A percentile compares a stretch with the other conserved stretches of the same genome.
These are phyloP conservation scores for Dolichopus griseipennis DNA, from an alignment of 2,888 invertebrate genomes.

Conservation along the genomic window DNA sequence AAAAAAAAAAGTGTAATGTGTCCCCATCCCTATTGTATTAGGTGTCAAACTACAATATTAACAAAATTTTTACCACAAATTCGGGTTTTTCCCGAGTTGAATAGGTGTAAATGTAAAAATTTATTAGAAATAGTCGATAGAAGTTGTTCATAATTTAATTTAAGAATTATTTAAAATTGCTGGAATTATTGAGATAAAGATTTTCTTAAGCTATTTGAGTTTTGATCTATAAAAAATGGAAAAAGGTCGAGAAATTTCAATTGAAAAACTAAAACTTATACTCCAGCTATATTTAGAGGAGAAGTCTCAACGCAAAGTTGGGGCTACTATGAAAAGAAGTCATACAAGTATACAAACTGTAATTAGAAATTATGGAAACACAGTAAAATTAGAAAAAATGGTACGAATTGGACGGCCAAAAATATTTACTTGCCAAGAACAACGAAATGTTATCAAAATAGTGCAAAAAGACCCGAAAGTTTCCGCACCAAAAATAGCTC, in stretches of 20 bases:
- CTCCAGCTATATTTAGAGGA: not conserved
- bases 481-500: not conserved
- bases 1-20: no score
- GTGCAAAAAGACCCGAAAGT: not conserved
- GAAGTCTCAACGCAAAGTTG: not conserved
- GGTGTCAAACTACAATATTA: no score
- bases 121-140: no score
- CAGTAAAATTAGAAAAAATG: not conserved
- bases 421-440: not conserved
- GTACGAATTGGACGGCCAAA: not conserved
- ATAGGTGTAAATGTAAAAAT: no score
- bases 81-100: no score
- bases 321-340: not conserved
- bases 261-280: not conserved
- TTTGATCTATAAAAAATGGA: not conserved
- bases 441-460: not conserved
- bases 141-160: no score
- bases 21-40: no score
- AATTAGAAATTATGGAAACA: not conserved
- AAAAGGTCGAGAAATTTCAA: not conserved
- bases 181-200: no score
- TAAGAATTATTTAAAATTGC: no score
- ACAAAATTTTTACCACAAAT: no score
- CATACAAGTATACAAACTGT: not conserved
- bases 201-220: no score